Conservation (phyloP, 2,888 invertebrate genomes). For the Melipona bicolor region DNA sequence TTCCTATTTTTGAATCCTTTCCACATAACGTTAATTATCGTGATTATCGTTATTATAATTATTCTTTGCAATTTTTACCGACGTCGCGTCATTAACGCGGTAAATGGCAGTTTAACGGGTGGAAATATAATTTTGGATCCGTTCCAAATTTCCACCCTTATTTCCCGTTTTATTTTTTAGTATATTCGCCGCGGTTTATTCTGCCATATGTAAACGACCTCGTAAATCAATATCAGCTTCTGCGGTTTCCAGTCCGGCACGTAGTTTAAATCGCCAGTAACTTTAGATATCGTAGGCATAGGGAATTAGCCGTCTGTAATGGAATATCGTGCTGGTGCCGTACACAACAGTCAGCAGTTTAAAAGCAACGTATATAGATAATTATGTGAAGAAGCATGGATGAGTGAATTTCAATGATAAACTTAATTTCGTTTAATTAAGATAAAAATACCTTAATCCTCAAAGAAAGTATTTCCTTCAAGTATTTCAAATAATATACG, state of each 20-base stretch:
- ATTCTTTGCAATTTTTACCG: background rate
- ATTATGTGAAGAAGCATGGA: no score
- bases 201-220: slow-evolving; percentile 15
- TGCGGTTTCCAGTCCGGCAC: slow-evolving; percentile 32
- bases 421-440: background rate
- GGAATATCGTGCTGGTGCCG: background rate
- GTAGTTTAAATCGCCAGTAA: slow-evolving; percentile 30
- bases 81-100: slow-evolving; percentile 3
- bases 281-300: background rate
- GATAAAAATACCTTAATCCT: no score
- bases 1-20: no score
- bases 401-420: no score
- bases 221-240: slow-evolving; percentile 39
- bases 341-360: background rate
- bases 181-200: slow-evolving; percentile 6
- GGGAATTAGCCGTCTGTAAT: background rate
- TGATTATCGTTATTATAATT: background rate
- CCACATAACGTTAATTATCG: no score
- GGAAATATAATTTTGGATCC: slow-evolving; percentile 23
- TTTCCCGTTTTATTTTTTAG: slow-evolving; percentile 18
- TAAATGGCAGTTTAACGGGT: slow-evolving; percentile 16
- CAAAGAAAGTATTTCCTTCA: no score
- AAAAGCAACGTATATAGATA: background rate
- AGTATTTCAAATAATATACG: no score
- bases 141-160: slow-evolving; percentile 18